Base-by-base conservation (phyloP, 2,888 invertebrate species). In the Morpho helenor region DNA sequence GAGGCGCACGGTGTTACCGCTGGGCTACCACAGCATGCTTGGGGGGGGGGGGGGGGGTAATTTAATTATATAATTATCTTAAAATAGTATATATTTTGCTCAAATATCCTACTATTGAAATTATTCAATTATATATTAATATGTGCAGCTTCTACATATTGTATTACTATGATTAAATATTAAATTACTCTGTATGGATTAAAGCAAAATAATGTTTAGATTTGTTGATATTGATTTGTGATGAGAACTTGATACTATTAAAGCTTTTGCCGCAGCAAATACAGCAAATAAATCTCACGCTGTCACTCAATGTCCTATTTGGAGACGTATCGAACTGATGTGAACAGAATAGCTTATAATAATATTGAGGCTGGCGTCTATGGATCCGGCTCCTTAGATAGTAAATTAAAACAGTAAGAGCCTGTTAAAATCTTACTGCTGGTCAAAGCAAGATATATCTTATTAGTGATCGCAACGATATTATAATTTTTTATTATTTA, bases 341-440 rank as follows among this genome's bases (percentile, higher is more conserved):
- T 57, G 62, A 54, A 44, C 47, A 31, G 60, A 60, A 64, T 62
- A 52, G 52, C 57, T 66, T 59, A 61, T 44, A 55, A 61, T 57
- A 42, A 56, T 52, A 58, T 60, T 10, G 49, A 50, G 59, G 52
- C 46, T 59, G 58, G 60, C 62, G 65, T 61, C 60, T 42, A 42
- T 22, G 39, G 39, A 49, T 49, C 52, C 49, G 49, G 49, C 16
- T 53, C 53, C 41, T 41, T 40, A 40, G 53, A 46, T 42, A 55
- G 9, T 42, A 31, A 31, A 31, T 31, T 3, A 31, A 31, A 31
- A 31, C 31, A 31, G 31, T 31, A 31, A 31, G 31, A 31, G 31
- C 31, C 31, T 31, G 31, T 1, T 31, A 31, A 31, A 31, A 31
- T 31, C 1, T 31, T 31, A 31, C 31, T 5, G 31, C 5, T 5